Base-by-base conservation (phyloP, 2,888 invertebrate genomes). In the Lacanobia oleracea region DNA sequence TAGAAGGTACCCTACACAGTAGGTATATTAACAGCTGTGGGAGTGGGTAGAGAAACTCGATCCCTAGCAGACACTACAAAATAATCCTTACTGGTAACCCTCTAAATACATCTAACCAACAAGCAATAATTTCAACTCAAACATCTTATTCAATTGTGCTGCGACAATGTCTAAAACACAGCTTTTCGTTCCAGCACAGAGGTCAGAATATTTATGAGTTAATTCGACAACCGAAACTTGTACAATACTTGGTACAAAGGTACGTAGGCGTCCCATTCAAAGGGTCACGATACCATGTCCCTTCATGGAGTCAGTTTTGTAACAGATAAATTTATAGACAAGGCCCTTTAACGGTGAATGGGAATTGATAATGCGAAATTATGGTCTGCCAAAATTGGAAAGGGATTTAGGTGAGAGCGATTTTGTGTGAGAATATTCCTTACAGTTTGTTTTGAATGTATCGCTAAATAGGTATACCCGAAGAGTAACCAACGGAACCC, bases 251-350 rank as follows among this genome's bases (percentile, higher is more conserved):
- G 56, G 67, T 59, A 91, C 89, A 91, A 90, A 88, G 76, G 86
- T 67, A 78, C 77, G 91, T 91, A 85, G 91, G 91, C 89, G 91
- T 87, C 84, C 80, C 56, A 79, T 80, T 80, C 84, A 74, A 48
- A 79, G 87, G 89, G 91, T 90, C 90, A 89, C 89, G 89, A 88
- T 88, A 56, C 54, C 81, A 85, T 88, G 88, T 90, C 65, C 83
- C 82, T 67, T 72, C 80, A 83, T 73, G 73, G 73, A 79, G 74
- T 78, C 56, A 64, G 72, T 82, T 87, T 77, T 78, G 88, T 86
- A 85, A 86, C 81, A 78, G 59, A 67, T 79, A 81, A 87, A 87
- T 85, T 87, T 89, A 89, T 87, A 80, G 84, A 73, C 81, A 74
- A 85, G 81, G 81, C 79, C 78, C 59, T 80, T 71, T 76, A 75